Base-by-base conservation (phyloP, 1,140 invertebrate genomes). In the Lycorma delicatula region DNA sequence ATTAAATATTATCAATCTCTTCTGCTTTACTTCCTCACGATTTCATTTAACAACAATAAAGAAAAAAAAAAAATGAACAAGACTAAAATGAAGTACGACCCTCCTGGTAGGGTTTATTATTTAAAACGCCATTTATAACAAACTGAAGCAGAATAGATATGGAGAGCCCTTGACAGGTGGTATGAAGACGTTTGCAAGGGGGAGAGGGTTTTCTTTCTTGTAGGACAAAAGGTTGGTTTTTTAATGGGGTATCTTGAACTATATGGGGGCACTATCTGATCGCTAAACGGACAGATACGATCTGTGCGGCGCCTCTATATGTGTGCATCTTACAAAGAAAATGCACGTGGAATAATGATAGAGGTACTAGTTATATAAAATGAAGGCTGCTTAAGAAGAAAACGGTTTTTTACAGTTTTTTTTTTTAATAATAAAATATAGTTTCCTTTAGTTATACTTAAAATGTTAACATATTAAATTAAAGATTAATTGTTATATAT, bases 91-190 rank as follows among this genome's bases (percentile, higher is more conserved):
- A 44, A 44, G 41, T 44, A 44, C 16, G n/a, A n/a, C n/a, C n/a
- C n/a, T n/a, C n/a, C 41, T 16, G 41, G 41, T 22, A 9, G 16
- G 23, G 16, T 44, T 44, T 22, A 44, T 44, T 44, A 44, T 44
- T 44, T 16, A 44, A 44, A 44, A 44, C 41, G 41, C 41, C 41
- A 44, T 44, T 44, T 44, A 44, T 44, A 44, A 44, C 41, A 44
- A 44, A 44, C 41, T 22, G 41, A 44, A 16, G 16, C 18, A 44
- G 41, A 44, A 44, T n/a, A n/a, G n/a, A n/a, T n/a, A n/a, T 44
- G 41, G 41, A 44, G 41, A 44, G 41, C 41, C 23, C 41, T 44
- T 44, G 41, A 44, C 41, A 44, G 41, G 41, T 44, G 41, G 41
- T 22, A 44, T 44, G 23, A 44, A 44, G 41, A 44, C 41, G 41